Conservation (phyloP, 2,113 vertebrate genomes). For the Hydrochoerus hydrochaeris region DNA sequence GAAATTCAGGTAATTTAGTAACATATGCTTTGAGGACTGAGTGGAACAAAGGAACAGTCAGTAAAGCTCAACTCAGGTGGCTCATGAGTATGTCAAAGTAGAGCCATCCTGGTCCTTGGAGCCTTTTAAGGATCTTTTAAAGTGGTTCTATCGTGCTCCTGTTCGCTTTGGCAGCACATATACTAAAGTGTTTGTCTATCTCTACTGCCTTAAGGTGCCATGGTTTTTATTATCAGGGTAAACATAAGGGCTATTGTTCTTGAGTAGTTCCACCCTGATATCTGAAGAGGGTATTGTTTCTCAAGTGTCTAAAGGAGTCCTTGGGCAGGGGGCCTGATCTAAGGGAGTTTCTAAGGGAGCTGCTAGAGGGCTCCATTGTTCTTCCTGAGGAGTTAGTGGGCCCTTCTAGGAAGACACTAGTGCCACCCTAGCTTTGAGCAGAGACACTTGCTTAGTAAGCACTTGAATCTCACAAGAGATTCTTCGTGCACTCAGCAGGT, state of each 20-base stretch:
- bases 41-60: neutral
- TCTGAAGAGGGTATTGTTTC: neutral
- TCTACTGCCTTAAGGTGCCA: neutral
- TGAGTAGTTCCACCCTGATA: neutral
- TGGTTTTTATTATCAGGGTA: neutral
- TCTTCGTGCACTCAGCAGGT: neutral
- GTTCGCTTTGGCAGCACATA: too few species aligned
- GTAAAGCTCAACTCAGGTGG: neutral
- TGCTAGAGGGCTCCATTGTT: neutral
- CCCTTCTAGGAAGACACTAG: neutral
- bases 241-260: neutral
- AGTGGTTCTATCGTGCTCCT: neutral
- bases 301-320: neutral
- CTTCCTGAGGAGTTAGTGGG: neutral
- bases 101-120: neutral
- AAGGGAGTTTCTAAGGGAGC: neutral
- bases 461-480: neutral
- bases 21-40: neutral
- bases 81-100: neutral
- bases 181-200: neutral
- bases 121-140: neutral
- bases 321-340: neutral
- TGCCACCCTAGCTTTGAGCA: neutral
- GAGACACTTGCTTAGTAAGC: neutral
- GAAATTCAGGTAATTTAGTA: neutral